Evolutionary conservation across 2,888 invertebrate genomes (phyloP).

Genomic region (Erebia palarica): DNA sequence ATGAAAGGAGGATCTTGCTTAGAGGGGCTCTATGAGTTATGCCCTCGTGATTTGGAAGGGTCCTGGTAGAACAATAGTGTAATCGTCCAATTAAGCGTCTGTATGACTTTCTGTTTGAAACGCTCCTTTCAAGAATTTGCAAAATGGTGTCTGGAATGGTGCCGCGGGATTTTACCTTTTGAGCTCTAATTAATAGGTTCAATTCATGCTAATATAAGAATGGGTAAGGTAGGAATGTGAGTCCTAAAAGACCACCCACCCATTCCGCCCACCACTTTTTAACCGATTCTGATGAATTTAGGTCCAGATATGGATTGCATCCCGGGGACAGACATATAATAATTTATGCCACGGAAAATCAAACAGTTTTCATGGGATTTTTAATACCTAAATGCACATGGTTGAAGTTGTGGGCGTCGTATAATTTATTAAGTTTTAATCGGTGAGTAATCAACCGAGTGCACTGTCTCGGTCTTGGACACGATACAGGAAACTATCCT

Average conservation of each 20-base stretch:
- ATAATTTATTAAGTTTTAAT: too few relatives aligned
- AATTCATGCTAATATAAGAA: too few relatives aligned
- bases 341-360: too few relatives aligned
- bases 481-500: background rate
- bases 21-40: constrained; percentile 78
- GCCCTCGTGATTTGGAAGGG: constrained; percentile 65
- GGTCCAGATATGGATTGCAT: too few relatives aligned
- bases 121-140: constrained; percentile 31
- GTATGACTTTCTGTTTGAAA: constrained; percentile 56
- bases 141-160: constrained; percentile 14
- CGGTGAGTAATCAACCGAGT: background rate
- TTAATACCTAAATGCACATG: too few relatives aligned
- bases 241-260: too few relatives aligned
- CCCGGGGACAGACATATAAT: too few relatives aligned
- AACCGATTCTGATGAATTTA: too few relatives aligned
- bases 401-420: too few relatives aligned
- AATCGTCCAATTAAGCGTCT: constrained; percentile 80
- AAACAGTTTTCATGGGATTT: too few relatives aligned
- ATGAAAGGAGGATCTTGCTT: constrained; percentile 75
- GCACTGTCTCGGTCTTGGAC: background rate
- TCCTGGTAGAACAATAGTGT: constrained; percentile 73
- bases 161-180: background rate
- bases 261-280: too few relatives aligned
- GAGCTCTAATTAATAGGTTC: background rate
- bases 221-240: too few relatives aligned